Conservation (phyloP, 2,113 vertebrate genomes). For the Calidris pugnax region DNA sequence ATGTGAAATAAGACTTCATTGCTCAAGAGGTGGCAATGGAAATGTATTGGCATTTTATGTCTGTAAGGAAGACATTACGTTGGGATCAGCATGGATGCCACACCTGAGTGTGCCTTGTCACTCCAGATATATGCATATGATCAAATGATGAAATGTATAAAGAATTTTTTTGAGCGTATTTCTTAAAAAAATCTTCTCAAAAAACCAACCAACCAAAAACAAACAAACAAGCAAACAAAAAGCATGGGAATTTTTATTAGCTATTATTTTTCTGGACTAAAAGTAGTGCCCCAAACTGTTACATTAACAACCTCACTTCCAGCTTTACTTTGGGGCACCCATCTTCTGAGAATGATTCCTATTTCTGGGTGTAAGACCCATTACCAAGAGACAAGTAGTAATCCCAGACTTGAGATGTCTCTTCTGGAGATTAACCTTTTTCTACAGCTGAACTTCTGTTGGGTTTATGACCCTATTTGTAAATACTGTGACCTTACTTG, state of each 20-base stretch:
- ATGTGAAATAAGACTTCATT: not conserved
- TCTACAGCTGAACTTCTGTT: not conserved
- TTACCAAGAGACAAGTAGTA: not conserved
- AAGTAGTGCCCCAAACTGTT: not conserved
- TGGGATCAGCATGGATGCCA: not conserved
- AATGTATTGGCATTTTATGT: not conserved
- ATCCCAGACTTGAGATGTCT: not conserved
- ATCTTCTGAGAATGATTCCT: not conserved
- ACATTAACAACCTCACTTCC: not conserved
- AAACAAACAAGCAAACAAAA: not conserved
- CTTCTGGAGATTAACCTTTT: not conserved
- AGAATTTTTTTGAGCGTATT: not conserved
- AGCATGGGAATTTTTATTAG: not conserved
- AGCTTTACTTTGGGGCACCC: not conserved
- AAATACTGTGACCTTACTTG: not conserved
- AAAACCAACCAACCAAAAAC: too few relatives aligned
- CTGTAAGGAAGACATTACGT: not conserved
- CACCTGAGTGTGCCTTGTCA: not conserved
- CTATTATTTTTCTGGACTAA: not conserved
- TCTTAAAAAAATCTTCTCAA: not conserved
- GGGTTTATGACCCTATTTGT: not conserved
- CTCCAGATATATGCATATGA: not conserved
- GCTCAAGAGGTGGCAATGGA: not conserved
- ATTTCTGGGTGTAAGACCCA: not conserved
- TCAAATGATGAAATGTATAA: accelerated